Base-by-base conservation (phyloP, 2,797 vertebrate genomes). In the Brachyalestes nurse region DNA sequence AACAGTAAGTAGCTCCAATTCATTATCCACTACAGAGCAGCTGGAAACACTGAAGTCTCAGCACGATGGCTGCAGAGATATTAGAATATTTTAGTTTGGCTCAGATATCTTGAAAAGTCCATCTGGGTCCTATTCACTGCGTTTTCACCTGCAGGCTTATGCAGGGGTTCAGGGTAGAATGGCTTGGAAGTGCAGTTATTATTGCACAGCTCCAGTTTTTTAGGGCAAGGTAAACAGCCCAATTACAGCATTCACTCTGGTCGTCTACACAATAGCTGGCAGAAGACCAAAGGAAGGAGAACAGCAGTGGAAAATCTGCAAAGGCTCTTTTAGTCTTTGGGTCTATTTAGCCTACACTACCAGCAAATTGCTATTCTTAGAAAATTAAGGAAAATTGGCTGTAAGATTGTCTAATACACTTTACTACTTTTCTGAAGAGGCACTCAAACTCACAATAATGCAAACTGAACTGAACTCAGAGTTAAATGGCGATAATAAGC, bases 221-320 rank as follows among this genome's bases (percentile, higher is more conserved):
- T 40, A 80, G 67, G 61, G 28, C 57, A 51, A 76, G 67, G 75
- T 77, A 76, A 58, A 70, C 69, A 77, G 72, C 8, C 78, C 76
- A 49, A 73, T 83, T 80, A 83, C 45, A 67, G 67, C 65, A 76
- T 51, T 76, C 77, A 51, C 61, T 72, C 57, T 75, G 67, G 13
- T 70, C 51, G 67, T 70, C 21, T 51, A 49, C 67, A 51, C 45
- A 70, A 70, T 28, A 51, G 45, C 42, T 70, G 67, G 23, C 23
- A 25, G 21, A 49, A 25, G 23, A 25, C 67, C 45, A 49, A 47
- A 69, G 66, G 12, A 69, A 51, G 45, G 45, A 70, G 14, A 51
- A 9, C 17, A 70, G 21, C 19, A n/a, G 25, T 58, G 34, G 19
- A 58, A 40, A 40, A 73, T 42, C 12, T 53, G 14, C 1, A 7